Conservation (phyloP, 30 jellyfish, hydroid and myxozoan genomes). For the Pseudorhiza aurosa region DNA sequence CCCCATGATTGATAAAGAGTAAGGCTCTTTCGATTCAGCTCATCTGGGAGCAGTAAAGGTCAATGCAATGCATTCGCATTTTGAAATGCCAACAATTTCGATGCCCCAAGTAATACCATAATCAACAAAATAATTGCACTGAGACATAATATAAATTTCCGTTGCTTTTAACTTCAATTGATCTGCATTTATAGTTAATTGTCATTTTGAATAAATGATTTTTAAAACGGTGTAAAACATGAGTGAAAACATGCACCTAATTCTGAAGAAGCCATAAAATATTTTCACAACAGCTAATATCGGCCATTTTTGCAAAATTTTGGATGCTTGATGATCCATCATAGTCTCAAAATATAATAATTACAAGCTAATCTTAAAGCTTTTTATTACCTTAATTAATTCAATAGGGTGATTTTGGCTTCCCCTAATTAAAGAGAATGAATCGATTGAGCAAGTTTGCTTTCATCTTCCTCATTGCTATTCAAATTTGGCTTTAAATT, state of each 20-base stretch:
- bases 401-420: neutral
- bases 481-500: no score
- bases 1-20: no score
- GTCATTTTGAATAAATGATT: neutral
- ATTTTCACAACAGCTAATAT: slow-evolving; percentile 9
- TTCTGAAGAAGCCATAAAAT: neutral
- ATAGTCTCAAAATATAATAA: neutral
- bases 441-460: no score
- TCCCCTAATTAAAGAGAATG: no score
- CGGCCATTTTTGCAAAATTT: neutral
- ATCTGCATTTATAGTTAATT: neutral
- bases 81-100: no score
- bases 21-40: no score
- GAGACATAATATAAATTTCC: no score
- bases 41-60: no score
- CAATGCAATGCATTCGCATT: no score
- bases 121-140: no score
- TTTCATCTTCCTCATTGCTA: no score
- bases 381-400: neutral
- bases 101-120: no score
- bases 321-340: neutral
- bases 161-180: neutral
- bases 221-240: neutral
- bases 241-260: neutral
- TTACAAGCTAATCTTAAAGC: neutral